These are phyloP conservation scores for Pammene fasciana DNA, from an alignment of 2,888 invertebrate genomes.

Conservation along the genomic window DNA sequence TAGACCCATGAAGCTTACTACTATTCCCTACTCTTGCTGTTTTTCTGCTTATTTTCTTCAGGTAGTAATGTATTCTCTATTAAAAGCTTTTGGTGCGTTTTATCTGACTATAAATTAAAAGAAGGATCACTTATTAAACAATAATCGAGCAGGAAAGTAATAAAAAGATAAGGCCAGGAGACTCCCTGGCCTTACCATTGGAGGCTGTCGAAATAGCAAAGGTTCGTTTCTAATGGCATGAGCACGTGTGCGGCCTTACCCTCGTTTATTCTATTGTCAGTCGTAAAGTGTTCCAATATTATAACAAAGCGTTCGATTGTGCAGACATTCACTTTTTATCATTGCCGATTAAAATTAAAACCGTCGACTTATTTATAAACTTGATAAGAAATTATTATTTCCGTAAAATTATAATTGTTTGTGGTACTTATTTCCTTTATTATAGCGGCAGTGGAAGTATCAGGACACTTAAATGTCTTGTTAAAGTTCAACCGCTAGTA, in stretches of 20 bases:
- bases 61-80: too few species aligned
- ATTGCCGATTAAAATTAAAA: slow-evolving; percentile 21
- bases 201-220: slow-evolving; percentile 53
- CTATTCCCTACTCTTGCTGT: too few species aligned
- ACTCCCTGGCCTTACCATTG: slow-evolving; percentile 49
- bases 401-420: neutral
- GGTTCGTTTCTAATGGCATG: slow-evolving; percentile 53
- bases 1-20: too few species aligned
- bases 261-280: slow-evolving; percentile 56
- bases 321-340: slow-evolving; percentile 60
- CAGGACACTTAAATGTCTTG: slow-evolving; percentile 45
- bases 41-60: too few species aligned
- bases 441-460: slow-evolving; percentile 18
- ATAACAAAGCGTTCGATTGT: slow-evolving; percentile 60
- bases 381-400: slow-evolving; percentile 4
- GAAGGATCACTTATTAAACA: neutral
- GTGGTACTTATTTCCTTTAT: neutral
- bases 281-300: slow-evolving; percentile 61
- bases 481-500: slow-evolving; percentile 49
- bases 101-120: too few species aligned
- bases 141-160: neutral
- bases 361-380: neutral
- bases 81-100: too few species aligned
- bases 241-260: slow-evolving; percentile 67
- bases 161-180: too few species aligned